Evolutionary conservation across 2,888 invertebrate species (phyloP).

Genomic region (Tetramorium bicarinatum): DNA sequence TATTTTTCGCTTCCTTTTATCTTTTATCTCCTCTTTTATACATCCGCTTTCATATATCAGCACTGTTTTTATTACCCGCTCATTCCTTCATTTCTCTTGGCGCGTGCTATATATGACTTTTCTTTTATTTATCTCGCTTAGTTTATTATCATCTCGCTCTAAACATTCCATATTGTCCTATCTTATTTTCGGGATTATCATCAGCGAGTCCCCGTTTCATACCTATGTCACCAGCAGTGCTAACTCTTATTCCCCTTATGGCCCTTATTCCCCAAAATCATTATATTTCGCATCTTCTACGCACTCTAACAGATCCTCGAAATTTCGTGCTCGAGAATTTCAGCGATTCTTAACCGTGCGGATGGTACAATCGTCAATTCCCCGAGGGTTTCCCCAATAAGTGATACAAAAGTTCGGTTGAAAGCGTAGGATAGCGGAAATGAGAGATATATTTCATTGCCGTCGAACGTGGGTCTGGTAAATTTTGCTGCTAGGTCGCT

Average conservation of each 20-base stretch:
- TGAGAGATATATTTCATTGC: constrained; percentile 36
- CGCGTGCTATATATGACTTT: not conserved
- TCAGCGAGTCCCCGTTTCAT: constrained; percentile 34
- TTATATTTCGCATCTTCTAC: constrained; percentile 30
- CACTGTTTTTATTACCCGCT: constrained; percentile 28
- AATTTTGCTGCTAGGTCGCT: constrained; percentile 33
- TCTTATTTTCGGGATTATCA: constrained; percentile 59
- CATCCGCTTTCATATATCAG: constrained; percentile 27
- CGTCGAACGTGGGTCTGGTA: constrained; percentile 26
- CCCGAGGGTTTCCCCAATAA: constrained; percentile 15
- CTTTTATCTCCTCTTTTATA: constrained; percentile 8
- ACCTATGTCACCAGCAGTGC: not conserved
- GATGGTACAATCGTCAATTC: constrained; percentile 43
- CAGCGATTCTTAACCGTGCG: constrained; percentile 48
- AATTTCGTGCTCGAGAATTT: constrained; percentile 39
- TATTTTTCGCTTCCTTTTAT: constrained; percentile 17
- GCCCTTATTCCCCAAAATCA: constrained; percentile 13
- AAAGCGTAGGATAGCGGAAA: constrained; percentile 25
- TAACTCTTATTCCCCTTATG: constrained; percentile 22
- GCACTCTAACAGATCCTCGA: constrained; percentile 25
- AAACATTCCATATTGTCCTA: not conserved
- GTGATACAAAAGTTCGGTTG: constrained; percentile 37
- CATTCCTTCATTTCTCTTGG: not conserved
- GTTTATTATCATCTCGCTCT: not conserved
- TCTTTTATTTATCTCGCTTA: constrained; percentile 27